These are phyloP conservation scores for Psilopsiagon aurifrons DNA, from an alignment of 2,113 vertebrate species.

Conservation along the genomic window DNA sequence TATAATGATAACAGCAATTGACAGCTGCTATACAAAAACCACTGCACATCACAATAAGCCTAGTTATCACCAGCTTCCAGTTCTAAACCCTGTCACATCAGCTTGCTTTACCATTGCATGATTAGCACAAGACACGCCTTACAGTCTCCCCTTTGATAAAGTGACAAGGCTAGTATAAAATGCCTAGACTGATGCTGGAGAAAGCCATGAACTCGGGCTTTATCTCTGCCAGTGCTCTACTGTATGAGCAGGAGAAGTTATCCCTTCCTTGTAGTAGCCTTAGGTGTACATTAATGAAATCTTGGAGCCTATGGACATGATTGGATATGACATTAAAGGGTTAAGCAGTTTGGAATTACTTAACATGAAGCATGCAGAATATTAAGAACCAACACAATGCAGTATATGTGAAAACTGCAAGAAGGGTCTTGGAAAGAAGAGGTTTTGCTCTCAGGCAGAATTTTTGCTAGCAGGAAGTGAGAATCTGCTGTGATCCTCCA, in stretches of 20 bases:
- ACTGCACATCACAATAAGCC: not conserved
- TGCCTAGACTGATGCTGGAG: not conserved
- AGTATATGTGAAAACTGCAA: not conserved
- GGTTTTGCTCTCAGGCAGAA: not conserved
- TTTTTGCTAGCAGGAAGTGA: not conserved
- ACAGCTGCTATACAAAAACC: not conserved
- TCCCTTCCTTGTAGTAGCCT: not conserved
- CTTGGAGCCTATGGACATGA: not conserved
- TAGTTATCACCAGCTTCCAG: not conserved
- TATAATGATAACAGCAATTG: not conserved
- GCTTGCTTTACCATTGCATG: not conserved
- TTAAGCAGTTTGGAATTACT: not conserved
- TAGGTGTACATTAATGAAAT: not conserved
- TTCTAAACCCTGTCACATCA: not conserved
- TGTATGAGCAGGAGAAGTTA: not conserved
- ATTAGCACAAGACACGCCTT: not conserved
- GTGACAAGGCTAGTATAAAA: not conserved
- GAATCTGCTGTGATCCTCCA: not conserved
- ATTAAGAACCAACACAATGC: not conserved
- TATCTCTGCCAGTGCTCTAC: not conserved
- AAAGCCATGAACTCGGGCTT: not conserved
- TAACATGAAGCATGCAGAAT: not conserved
- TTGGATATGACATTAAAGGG: not conserved
- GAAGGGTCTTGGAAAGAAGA: not conserved
- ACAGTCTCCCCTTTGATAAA: not conserved